Percentiles rank a stretch among this genome's conserved stretches.
Evolutionary conservation across 1,140 invertebrate species (phyloP).

Genomic region (Leptopilina boulardi): DNA sequence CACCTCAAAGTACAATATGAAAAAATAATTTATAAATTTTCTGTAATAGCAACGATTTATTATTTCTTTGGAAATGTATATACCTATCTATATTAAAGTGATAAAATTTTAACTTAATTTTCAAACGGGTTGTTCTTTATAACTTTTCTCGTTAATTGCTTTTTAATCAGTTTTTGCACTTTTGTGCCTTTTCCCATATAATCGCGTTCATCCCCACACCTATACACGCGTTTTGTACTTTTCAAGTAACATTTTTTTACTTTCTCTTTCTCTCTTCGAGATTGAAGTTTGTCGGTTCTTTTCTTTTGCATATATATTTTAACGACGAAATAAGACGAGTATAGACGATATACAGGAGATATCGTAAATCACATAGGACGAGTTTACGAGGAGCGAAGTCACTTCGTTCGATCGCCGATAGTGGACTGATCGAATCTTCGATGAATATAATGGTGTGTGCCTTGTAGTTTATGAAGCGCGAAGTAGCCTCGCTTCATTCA

Average conservation of each 20-base stretch:
- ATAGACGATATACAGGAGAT: constrained; percentile 47
- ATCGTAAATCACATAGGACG: constrained; percentile 52
- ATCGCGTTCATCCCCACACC: not conserved
- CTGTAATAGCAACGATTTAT: too few relatives aligned
- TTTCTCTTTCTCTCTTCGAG: not conserved
- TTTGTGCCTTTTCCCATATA: not conserved
- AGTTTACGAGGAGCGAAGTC: constrained; percentile 47
- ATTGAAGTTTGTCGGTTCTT: not conserved
- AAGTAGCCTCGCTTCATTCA: constrained; percentile 12
- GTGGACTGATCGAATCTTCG: constrained; percentile 46
- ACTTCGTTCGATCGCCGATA: constrained; percentile 40
- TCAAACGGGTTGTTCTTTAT: not conserved
- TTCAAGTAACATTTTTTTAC: not conserved
- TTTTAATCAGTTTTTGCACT: not conserved
- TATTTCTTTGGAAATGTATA: too few relatives aligned
- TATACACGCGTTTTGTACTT: too few relatives aligned
- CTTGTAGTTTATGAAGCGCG: constrained; percentile 29
- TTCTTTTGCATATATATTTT: constrained; percentile 1
- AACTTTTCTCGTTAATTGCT: not conserved
- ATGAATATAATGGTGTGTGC: constrained; percentile 7
- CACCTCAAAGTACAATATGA: too few relatives aligned
- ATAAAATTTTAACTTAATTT: too few relatives aligned
- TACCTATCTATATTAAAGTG: too few relatives aligned
- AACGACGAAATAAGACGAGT: constrained; percentile 24
- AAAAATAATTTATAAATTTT: too few relatives aligned